Percentiles rank a stretch among this genome's conserved stretches.
Evolutionary conservation across 2,113 vertebrate genomes (phyloP).

Genomic region (Nycticorax nycticorax): DNA sequence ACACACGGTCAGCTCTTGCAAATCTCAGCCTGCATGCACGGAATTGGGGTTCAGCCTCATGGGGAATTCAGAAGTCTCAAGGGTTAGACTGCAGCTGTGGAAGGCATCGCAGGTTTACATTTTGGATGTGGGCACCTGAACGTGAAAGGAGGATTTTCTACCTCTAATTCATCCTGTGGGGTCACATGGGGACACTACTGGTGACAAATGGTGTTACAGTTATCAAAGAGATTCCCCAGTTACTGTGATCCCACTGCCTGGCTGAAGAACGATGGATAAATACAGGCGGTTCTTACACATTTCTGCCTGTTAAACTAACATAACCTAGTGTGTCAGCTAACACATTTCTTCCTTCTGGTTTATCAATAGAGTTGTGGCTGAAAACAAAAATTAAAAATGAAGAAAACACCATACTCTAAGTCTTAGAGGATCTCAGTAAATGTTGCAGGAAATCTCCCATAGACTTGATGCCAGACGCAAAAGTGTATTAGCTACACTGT

Average conservation of each 20-base stretch:
- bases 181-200: not conserved
- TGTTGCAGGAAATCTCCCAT: not conserved
- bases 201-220: not conserved
- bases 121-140: not conserved
- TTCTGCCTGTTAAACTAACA: not conserved
- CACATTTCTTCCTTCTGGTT: not conserved
- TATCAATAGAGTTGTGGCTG: not conserved
- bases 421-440: not conserved
- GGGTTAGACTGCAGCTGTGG: not conserved
- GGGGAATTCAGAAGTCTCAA: not conserved
- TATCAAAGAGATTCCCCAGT: not conserved
- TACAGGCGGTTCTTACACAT: not conserved
- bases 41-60: not conserved
- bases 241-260: not conserved
- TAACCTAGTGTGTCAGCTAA: not conserved
- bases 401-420: not conserved
- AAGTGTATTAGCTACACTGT: not conserved
- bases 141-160: not conserved
- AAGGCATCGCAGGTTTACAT: not conserved
- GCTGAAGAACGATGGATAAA: not conserved
- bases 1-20: not conserved
- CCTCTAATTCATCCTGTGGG: not conserved
- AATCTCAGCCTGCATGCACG: not conserved
- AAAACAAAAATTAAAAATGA: not conserved
- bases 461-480: not conserved